Base-by-base conservation (phyloP, 2,888 invertebrate genomes). In the Eudemis profundana region DNA sequence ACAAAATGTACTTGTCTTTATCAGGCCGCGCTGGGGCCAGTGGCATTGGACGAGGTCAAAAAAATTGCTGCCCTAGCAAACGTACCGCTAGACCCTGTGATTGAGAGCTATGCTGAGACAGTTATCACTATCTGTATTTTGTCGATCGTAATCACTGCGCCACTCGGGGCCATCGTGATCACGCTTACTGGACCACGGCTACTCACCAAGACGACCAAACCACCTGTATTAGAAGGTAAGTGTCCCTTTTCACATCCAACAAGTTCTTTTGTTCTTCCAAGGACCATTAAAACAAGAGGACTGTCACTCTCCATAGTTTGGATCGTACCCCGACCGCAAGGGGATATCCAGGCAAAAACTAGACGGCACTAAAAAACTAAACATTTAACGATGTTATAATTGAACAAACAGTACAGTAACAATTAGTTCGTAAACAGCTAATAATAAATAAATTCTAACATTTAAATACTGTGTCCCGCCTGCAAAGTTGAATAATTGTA, bases 71-170 rank as follows among this genome's bases (percentile, higher is more conserved):
- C 80, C 12, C 74, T 73, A 0, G 82, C 83, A 49, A 82, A 75
- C 64, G 78, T 75, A 50, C 82, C 76, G 0, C 12, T 63, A 8
- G 70, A 83, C 46, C 93, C 93, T 0, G 82, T 88, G 1, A 93
- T 95, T 38, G 82, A 93, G 46, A 84, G 86, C 8, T 95, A 95
- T 80, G 97, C 96, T 0, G 93, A 95, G 65, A 94, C 93, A 53
- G 94, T 97, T 19, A 91, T 97, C 77, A 96, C 95, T 62, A 88
- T 96, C 62, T 95, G 96, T 79, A 95, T 97, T 21, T 88, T 98
- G 69, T 97, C 97, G 17, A 97, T 97, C 69, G 93, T 98, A 23
- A 86, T 98, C 66, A 97, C 97, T 0, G 97, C 97, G 0, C 97
- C 98, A 0, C 90, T 96, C 0, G 97, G 97, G 0, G 97, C 97